A percentile compares a stretch with the other conserved stretches of the same genome.
Evolutionary conservation across 2,888 invertebrate species (phyloP).

Genomic region (Icerya purchasi): DNA sequence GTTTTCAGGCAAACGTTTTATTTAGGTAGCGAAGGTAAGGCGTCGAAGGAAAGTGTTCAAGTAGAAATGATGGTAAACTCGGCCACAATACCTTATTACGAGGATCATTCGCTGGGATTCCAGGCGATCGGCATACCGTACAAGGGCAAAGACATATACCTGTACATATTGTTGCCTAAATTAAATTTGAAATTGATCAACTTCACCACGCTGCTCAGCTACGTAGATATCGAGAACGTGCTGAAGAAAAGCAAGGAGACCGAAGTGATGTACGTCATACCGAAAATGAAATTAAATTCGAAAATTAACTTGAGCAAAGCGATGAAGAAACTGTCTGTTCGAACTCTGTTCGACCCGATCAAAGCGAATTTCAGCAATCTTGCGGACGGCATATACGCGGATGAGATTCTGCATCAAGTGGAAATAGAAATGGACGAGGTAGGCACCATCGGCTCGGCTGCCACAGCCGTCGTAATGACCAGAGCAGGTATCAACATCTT

Average conservation of each 20-base stretch:
- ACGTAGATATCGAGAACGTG: constrained; percentile 24
- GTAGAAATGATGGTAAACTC: constrained; percentile 46
- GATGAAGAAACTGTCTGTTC: constrained; percentile 36
- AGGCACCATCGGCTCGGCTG: constrained; percentile 30
- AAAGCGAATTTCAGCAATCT: constrained; percentile 36
- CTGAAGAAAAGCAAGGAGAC: constrained; percentile 16
- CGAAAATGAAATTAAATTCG: constrained; percentile 47
- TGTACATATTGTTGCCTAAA: constrained; percentile 29
- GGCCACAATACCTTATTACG: constrained; percentile 35
- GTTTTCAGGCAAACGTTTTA: constrained; percentile 16
- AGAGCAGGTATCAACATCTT: constrained; percentile 25
- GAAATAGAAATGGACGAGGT: constrained; percentile 28
- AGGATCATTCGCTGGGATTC: constrained; percentile 30
- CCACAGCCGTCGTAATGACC: constrained; percentile 25
- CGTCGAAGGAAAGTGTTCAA: constrained; percentile 22
- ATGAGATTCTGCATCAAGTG: constrained; percentile 29
- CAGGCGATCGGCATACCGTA: constrained; percentile 26
- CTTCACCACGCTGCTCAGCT: constrained; percentile 28
- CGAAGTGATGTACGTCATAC: constrained; percentile 26
- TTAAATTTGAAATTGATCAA: constrained; percentile 23
- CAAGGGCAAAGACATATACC: constrained; percentile 25
- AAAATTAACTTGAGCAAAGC: constrained; percentile 32
- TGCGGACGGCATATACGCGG: constrained; percentile 16
- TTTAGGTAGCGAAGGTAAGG: constrained; percentile 27
- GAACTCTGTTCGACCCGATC: constrained; percentile 36